A percentile compares a stretch with the other conserved stretches of the same genome.
phyloP scores from a whole-genome alignment of 53 echinoderm and acorn worm species.

The Zoroaster sp. region DNA sequence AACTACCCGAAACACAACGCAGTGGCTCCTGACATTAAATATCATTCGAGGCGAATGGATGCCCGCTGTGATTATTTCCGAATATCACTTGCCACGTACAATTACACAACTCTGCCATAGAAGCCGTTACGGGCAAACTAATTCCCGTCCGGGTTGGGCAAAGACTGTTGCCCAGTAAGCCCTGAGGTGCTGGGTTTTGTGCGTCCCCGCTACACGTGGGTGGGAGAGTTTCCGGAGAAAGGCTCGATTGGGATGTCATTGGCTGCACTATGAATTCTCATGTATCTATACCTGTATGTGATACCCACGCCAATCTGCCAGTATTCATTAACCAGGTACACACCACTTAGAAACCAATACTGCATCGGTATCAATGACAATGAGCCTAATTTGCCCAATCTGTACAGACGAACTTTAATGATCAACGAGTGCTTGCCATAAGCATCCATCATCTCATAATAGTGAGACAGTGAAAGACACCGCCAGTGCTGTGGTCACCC shows the following conservation, averaged over 20 bases:
- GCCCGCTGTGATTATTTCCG: conserved; percentile 51
- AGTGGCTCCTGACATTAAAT: neutral
- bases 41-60: conserved; percentile 30
- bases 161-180: neutral
- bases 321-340: conserved; percentile 12
- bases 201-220: conserved; percentile 26
- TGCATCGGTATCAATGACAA: conserved; percentile 49
- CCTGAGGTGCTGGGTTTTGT: neutral
- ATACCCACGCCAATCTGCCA: conserved; percentile 37
- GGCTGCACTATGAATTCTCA: conserved; percentile 4
- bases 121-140: neutral
- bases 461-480: neutral
- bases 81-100: conserved; percentile 51
- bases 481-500: neutral
- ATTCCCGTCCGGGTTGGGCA: neutral
- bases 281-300: neutral
- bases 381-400: conserved; percentile 39
- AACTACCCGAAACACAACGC: conserved; percentile 10
- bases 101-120: conserved; percentile 21
- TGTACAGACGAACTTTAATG: neutral
- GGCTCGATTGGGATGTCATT: conserved; percentile 4
- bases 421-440: neutral
- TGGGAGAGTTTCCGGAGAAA: conserved; percentile 27
- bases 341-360: conserved; percentile 46
- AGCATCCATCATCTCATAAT: neutral